These are phyloP conservation scores for Stichopus chloronotus DNA, from an alignment of 35 echinoderm and acorn worm genomes.

Conservation along the genomic window DNA sequence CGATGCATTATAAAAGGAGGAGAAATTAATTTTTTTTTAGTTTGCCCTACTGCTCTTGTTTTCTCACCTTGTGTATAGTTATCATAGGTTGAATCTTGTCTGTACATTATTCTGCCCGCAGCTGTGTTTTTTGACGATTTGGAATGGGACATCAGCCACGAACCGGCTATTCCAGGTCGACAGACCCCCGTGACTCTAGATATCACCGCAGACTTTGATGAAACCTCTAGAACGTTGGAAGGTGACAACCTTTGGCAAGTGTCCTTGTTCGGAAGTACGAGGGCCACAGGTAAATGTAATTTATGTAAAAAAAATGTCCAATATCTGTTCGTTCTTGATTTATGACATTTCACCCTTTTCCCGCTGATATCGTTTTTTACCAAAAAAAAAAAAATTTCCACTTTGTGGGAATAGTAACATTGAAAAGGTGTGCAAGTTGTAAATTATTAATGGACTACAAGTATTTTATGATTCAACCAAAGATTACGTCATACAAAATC, in stretches of 20 bases:
- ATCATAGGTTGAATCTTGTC: too few species aligned
- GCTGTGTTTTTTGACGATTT: slow-evolving; percentile 11
- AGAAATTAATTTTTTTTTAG: neutral
- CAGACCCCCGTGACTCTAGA: neutral
- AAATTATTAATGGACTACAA: neutral
- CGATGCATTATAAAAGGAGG: neutral
- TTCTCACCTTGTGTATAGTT: too few species aligned
- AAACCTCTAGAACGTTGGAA: neutral
- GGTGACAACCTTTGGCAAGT: slow-evolving; percentile 32
- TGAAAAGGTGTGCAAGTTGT: neutral
- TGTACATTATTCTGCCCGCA: neutral
- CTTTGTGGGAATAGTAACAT: neutral
- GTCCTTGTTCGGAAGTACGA: slow-evolving; percentile 27
- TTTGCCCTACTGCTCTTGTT: too few species aligned
- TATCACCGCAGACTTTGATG: neutral
- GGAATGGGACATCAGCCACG: neutral
- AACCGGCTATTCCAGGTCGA: neutral
- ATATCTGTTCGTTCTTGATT: neutral
- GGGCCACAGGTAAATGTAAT: neutral
- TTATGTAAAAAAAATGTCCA: neutral
- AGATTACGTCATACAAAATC: too few species aligned
- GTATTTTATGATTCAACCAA: neutral
- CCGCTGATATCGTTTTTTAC: neutral
- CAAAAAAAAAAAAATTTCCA: neutral
- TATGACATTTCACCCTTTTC: neutral